These are phyloP conservation scores for Lithophane ornitopus DNA, from an alignment of 2,888 invertebrate genomes.

Conservation along the genomic window DNA sequence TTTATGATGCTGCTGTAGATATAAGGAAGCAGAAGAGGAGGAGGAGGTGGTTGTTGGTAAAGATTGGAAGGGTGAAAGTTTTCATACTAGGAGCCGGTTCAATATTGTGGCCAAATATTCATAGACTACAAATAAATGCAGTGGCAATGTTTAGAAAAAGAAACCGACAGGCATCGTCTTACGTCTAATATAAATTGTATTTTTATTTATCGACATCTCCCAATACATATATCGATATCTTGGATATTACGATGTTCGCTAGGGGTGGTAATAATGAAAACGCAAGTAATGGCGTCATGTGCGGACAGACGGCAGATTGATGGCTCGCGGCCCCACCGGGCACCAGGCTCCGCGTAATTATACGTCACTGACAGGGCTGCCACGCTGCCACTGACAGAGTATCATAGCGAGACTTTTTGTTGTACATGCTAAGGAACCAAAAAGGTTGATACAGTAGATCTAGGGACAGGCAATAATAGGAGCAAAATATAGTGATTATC, in stretches of 20 bases:
- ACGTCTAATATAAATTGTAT: not conserved
- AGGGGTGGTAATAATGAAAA: constrained; percentile 62
- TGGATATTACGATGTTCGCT: constrained; percentile 7
- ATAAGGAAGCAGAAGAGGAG: not conserved
- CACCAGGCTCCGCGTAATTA: constrained; percentile 63
- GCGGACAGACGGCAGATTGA: constrained; percentile 72
- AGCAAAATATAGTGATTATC: not conserved
- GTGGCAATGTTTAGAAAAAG: not conserved
- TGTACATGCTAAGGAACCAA: constrained; percentile 1
- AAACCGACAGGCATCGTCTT: not conserved
- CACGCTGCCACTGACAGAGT: constrained; percentile 12
- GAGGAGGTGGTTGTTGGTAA: not conserved
- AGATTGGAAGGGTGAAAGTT: not conserved
- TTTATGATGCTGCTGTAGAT: not conserved
- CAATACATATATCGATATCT: constrained; percentile 32
- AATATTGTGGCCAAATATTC: not conserved
- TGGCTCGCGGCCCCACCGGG: constrained; percentile 56
- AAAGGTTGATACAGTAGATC: constrained; percentile 26
- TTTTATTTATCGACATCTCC: constrained; percentile 1
- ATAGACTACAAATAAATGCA: no score
- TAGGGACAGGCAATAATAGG: constrained; percentile 14
- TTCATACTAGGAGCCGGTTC: not conserved
- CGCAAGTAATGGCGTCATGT: constrained; percentile 73
- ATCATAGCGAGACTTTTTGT: constrained; percentile 27
- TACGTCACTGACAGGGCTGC: constrained; percentile 54